Evolutionary conservation across 92 coral and sea anemone species (phyloP), one percentile per base, ranked within the genome.

Genomic region (Epizoanthus scotinus): DNA sequence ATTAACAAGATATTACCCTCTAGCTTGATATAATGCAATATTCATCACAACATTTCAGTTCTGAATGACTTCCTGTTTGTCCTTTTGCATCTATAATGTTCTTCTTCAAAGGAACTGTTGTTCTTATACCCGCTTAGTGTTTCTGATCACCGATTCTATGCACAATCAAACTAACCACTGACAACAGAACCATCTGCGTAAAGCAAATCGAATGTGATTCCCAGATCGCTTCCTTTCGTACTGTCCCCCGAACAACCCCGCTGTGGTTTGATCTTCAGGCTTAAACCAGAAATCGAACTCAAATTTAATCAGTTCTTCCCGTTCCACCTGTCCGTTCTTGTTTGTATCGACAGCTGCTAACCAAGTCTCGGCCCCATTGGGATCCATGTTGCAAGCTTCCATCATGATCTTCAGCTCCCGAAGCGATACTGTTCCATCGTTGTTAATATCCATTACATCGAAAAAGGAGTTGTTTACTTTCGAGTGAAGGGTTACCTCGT

Each of bases 201-300:
- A 75, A 28, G n/a, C 9, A 34, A 59, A 58, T 26, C 81, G 68
- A 12, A 52, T 1, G 10, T 54, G 78, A 18, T 72, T 36, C n/a
- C n/a, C n/a, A n/a, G 81, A 54, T n/a, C 34, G 50, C 50, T 44
- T 20, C 25, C 59, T 75, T 22, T 59, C 81, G 42, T 69, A 85
- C 5, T 70, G 44, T 56, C 83, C 85, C 1, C 78, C 84, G 17
- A 88, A 57, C 87, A 83, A 38, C 3, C 73, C 77, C 73, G 71
- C 70, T 27, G 82, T 81, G 8, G 31, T 74, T 55, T 71, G 67
- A 36, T 65, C 87, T 53, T 84, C 87, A 20, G 96, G 96, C 26
- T 70, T 61, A 63, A 91, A 91, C 96, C 96, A 91, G 82, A 77
- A 91, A 28, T 86, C 89, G 61, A 91, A 91, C 57, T 86, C 91